These are phyloP conservation scores for Enoplosus armatus DNA, from an alignment of 2,797 vertebrate genomes.

Conservation along the genomic window DNA sequence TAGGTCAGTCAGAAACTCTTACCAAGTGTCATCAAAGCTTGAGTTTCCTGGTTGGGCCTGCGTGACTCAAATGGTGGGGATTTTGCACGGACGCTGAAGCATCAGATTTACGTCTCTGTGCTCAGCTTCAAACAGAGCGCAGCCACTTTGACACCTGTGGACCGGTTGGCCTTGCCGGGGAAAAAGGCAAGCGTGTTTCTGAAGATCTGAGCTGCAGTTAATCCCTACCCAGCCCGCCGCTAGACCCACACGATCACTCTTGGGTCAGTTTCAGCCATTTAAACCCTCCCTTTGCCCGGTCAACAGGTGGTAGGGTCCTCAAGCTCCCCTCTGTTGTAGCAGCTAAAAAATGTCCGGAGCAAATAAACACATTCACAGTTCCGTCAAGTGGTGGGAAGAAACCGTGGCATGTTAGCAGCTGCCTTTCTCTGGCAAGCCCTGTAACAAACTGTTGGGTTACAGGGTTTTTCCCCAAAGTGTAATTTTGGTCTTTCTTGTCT, in stretches of 20 bases:
- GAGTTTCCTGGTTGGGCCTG: slow-evolving; percentile 24
- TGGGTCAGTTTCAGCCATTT: slow-evolving; percentile 66
- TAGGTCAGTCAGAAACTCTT: slow-evolving; percentile 25
- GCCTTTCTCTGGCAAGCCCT: slow-evolving; percentile 60
- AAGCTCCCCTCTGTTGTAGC: slow-evolving; percentile 57
- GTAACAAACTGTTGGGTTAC: slow-evolving; percentile 64
- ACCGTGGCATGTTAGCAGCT: slow-evolving; percentile 68
- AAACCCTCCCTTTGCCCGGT: slow-evolving; percentile 31
- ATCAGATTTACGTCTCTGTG: slow-evolving; percentile 71
- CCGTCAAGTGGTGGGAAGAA: slow-evolving; percentile 58
- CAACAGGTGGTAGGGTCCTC: slow-evolving; percentile 72
- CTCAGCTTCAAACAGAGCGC: slow-evolving; percentile 68
- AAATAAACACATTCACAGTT: slow-evolving; percentile 72
- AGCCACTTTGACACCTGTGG: slow-evolving; percentile 71
- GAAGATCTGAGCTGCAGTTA: slow-evolving; percentile 73
- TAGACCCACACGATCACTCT: slow-evolving; percentile 60
- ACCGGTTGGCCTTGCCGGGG: slow-evolving; percentile 33
- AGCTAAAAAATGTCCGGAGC: slow-evolving; percentile 51
- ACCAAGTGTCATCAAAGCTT: slow-evolving; percentile 45
- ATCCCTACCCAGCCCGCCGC: slow-evolving; percentile 58
- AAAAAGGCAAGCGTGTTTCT: slow-evolving; percentile 65
- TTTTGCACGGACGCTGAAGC: slow-evolving; percentile 61
- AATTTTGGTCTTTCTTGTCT: slow-evolving; percentile 59
- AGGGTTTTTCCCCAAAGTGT: slow-evolving; percentile 71
- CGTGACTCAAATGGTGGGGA: slow-evolving; percentile 51